phyloP scores from a whole-genome alignment of 2,113 vertebrate species.

The Puffinus mauretanicus region DNA sequence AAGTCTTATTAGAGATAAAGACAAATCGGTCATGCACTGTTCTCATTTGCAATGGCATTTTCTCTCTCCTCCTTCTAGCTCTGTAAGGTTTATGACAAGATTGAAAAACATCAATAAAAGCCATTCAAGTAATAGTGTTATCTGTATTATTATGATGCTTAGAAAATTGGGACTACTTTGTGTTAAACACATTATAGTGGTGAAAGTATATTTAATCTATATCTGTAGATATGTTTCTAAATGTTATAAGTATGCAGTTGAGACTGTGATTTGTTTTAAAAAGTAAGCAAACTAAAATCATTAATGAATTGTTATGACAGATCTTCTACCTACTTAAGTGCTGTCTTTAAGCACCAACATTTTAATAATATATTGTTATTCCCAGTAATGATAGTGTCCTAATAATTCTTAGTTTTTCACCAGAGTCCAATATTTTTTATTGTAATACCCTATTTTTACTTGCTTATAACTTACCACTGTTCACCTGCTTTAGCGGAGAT shows the following conservation, averaged over 20 bases:
- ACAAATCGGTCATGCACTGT: not conserved
- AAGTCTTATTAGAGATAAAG: not conserved
- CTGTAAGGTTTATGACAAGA: not conserved
- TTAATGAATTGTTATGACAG: not conserved
- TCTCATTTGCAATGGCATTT: not conserved
- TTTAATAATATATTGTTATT: not conserved
- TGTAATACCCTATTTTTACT: not conserved
- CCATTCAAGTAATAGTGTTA: not conserved
- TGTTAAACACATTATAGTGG: not conserved
- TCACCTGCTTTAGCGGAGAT: not conserved
- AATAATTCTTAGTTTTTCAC: not conserved
- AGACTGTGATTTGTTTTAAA: not conserved
- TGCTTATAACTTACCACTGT: not conserved
- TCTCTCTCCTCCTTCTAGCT: not conserved
- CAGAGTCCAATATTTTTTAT: not conserved
- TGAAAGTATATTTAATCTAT: not conserved
- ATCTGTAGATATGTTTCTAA: not conserved
- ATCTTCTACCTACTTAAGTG: not conserved
- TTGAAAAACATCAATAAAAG: not conserved
- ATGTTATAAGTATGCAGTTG: not conserved
- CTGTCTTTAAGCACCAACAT: not conserved
- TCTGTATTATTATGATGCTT: not conserved
- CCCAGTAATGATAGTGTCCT: not conserved
- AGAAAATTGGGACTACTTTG: not conserved
- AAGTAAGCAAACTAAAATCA: not conserved